Base-by-base conservation (phyloP, 2,888 invertebrate genomes). In the Leucophenga maculata region DNA sequence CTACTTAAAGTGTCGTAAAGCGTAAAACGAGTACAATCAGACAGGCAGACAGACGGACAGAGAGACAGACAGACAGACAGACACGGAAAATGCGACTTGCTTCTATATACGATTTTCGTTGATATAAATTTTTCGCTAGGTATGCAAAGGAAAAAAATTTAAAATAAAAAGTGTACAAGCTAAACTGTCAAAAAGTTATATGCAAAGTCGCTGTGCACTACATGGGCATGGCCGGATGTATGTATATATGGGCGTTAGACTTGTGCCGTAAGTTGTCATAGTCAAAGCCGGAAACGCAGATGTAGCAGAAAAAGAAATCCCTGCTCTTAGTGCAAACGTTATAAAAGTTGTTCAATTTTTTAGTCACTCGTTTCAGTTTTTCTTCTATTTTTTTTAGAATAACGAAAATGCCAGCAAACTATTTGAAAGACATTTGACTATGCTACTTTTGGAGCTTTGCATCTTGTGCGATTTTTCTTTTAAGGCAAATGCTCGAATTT, bases 1-100 rank as follows among this genome's bases (percentile, higher is more conserved):
- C 78, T 80, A 80, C 80, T 80, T 80, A 75, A 79, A 82, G 76
- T 80, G 78, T 79, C 78, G 75, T 75, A 65, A 67, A 72, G 68
- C 18, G 62, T 64, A 46, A 64, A 64, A 64, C 32, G 46, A 22
- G 16, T 13, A 54, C 31, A 20, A 16, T 13, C 13, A 50, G 22
- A 26, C 31, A 26, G 11, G 18, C 39, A 18, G 16, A 64, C 26
- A 44, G 46, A 18, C 16, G 52, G 4, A n/a, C 50, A 50, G n/a
- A 44, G 9, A 26, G 14, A 48, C 48, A 50, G 50, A 50, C 50
- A 16, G 20, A 18, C 11, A 54, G 18, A n/a, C n/a, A n/a, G 54
- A 18, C 57, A 57, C 31, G 31, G 26, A 9, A 4, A 57, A 22
- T 55, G 11, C 22, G 11, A 18, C n/a, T 18, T 54, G 20, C 3